Evolutionary conservation across 2,113 vertebrate species (phyloP), one percentile per base, ranked within the genome.

Genomic region (Stercorarius parasiticus): DNA sequence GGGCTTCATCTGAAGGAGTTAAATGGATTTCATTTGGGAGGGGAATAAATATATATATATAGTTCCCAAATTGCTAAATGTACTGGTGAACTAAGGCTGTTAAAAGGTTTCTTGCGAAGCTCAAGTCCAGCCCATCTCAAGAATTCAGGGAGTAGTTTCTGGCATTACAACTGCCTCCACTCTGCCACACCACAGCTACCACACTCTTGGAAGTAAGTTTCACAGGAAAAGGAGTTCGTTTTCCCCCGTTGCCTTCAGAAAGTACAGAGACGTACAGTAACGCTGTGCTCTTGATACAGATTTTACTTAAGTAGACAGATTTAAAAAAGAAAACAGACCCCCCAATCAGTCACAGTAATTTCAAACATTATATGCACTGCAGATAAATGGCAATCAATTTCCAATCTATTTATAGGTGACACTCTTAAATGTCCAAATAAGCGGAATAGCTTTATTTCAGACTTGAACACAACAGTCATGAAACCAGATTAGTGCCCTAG

Each of bases 361-460:
- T 87, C 65, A 89, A 91, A 82, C 38, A 76, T 53, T 61, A 38
- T 15, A n/a, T 22, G 23, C 32, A 47, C 15, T 58, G 74, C 64
- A 89, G 69, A 86, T 65, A 90, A 86, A 59, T 45, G 43, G 53
- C 52, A 88, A 73, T 87, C 47, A 55, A 49, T 66, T 92, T 74
- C 79, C 80, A 15, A 62, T 50, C 67, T 93, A 58, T 55, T 83
- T 86, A 92, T 42, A 88, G 52, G 50, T 56, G 47, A 71, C 36
- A 84, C 43, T 78, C 70, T 59, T 64, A 88, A 62, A 69, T 42
- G 40, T 76, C 66, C 15, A 0, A 88, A 77, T 64, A 87, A 72
- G 55, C 50, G 81, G 42, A 89, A 82, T 27, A 89, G 27, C 62
- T 95, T 92, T 91, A 91, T 90, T 97, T 95, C 70, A 90, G 78